Base-by-base conservation (phyloP, 1,140 invertebrate species). In the Archegozetes longisetosus region DNA sequence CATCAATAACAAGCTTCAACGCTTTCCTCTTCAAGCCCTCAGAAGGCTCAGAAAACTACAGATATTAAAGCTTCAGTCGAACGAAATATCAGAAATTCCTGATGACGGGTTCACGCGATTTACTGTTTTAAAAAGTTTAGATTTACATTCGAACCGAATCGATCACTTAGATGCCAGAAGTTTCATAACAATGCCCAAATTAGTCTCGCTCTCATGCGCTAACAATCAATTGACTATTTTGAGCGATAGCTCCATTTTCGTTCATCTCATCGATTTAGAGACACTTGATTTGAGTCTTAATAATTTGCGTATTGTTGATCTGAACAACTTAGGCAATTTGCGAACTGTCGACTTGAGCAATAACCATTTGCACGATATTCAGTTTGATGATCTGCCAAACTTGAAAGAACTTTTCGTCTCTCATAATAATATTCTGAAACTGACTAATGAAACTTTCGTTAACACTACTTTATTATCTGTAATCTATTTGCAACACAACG, bases 231-330 rank as follows among this genome's bases (percentile, higher is more conserved):
- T 93, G 28, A 81, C 84, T 68, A 74, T 76, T 28, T 79, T 93
- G 22, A 53, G 26, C 23, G 81, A 88, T 64, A 81, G 82, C 62
- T 77, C 84, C 65, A 81, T 84, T 3, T 90, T 93, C 67, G 72
- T 76, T 48, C 81, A 80, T 0, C 71, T 90, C 50, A 75, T 73
- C 55, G 77, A 85, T 63, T 72, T 92, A 9, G 85, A 90, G 73
- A 84, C 83, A 1, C 74, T 92, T 61, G 87, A 92, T 72, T 77
- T 91, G 62, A 88, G 86, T 69, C 83, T 86, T 70, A 91, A 92
- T 70, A 85, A 84, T 71, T 84, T 92, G 49, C 64, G 60, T 13
- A 61, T 55, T 20, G 70, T 80, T 51, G 77, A 77, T 49, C 89
- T 92, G 71, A 78, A 79, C 65, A 73, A 73, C 50, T 88, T 90